Conservation (phyloP, 2,113 vertebrate genomes). For the Cathartes aura region DNA sequence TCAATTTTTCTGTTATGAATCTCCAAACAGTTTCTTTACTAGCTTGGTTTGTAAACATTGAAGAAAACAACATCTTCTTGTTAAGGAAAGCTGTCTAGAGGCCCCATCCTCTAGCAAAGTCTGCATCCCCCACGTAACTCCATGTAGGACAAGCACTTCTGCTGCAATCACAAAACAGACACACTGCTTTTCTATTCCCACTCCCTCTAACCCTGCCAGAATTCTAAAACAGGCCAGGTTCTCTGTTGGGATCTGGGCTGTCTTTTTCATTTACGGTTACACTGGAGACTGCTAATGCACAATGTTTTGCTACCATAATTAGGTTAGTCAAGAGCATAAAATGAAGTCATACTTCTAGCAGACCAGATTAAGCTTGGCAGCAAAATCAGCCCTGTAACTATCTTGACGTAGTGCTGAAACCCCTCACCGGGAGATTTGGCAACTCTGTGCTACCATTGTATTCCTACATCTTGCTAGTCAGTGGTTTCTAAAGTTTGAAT, state of each 20-base stretch:
- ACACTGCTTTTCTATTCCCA: neutral
- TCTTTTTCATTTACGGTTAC: conserved; percentile 1
- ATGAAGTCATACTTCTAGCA: conserved; percentile 12
- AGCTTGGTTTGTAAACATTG: neutral
- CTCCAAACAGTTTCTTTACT: neutral
- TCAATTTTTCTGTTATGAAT: neutral
- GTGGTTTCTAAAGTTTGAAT: neutral
- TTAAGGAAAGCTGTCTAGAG: neutral
- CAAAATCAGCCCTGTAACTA: neutral
- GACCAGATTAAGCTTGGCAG: conserved; percentile 2
- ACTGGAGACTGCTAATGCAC: neutral
- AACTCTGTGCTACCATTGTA: neutral
- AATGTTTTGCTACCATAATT: conserved; percentile 10
- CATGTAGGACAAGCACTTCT: neutral
- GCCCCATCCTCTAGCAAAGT: neutral
- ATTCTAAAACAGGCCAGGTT: neutral
- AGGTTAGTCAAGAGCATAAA: conserved; percentile 11
- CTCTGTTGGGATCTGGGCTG: neutral
- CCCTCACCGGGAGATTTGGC: neutral
- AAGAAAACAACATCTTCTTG: neutral
- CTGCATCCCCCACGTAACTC: neutral
- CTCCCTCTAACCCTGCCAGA: neutral
- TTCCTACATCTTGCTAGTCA: neutral
- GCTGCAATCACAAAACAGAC: neutral
- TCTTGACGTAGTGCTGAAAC: neutral